Evolutionary conservation across 2,888 invertebrate genomes (phyloP), one percentile per base, ranked within the genome.

Genomic region (Listrodromus nycthemerus): DNA sequence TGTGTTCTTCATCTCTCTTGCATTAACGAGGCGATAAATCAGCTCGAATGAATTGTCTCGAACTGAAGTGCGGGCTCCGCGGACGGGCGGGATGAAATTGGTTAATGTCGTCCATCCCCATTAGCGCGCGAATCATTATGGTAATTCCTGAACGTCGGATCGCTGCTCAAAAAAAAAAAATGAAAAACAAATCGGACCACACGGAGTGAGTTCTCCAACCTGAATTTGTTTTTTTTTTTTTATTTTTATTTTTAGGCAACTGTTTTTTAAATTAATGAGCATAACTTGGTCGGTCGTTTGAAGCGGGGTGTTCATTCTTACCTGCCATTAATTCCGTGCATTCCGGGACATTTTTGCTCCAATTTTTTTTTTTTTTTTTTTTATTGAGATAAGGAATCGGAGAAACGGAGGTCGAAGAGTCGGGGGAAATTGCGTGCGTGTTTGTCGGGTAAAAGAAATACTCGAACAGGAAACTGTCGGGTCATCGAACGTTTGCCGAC

Each of bases 401-500:
- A n/a, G n/a, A n/a, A n/a, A n/a, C n/a, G n/a, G n/a, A n/a, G n/a
- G n/a, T n/a, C n/a, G 10, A 21, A 2, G 21, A 7, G 1, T 10
- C 52, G 52, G 19, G 13, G 8, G 41, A 76, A n/a, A 69, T 21
- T 10, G 37, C 10, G 10, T 50, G 16, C 5, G 50, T 50, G n/a
- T 50, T 0, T 50, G 16, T 41, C 16, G 45, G 52, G 52, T 19
- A 16, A 48, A n/a, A n/a, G n/a, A 58, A 63, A 45, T 67, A 66
- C 58, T 24, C 50, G 37, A 1, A 41, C 2, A 16, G 45, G 27
- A 50, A 74, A 66, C 66, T 75, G 75, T 84, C 55, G 75, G 66
- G 83, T 81, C 66, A 24, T 37, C 50, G 48, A 73, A 78, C 66
- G 80, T 16, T 58, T 16, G 19, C 19, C 10, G 21, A 50, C 7